A percentile compares a stretch with the other conserved stretches of the same genome.
These are phyloP conservation scores for Smutsia gigantea DNA, from an alignment of 2,797 vertebrate species.

Conservation along the genomic window DNA sequence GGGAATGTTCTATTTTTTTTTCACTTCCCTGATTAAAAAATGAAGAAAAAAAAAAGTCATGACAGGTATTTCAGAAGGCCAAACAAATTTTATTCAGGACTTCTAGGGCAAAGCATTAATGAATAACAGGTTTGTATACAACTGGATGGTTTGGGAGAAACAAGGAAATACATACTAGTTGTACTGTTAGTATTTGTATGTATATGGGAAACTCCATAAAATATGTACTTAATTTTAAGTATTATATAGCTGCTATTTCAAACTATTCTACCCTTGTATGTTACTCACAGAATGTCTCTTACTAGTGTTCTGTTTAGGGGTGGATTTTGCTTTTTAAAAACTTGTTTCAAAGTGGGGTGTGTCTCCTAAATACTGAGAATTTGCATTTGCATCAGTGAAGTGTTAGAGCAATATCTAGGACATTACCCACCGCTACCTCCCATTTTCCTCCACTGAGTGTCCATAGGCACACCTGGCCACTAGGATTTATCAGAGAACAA, in stretches of 20 bases:
- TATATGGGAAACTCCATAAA: background rate
- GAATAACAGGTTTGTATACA: background rate
- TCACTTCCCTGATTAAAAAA: background rate
- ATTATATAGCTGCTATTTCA: background rate
- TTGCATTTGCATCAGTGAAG: background rate
- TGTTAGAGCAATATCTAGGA: background rate
- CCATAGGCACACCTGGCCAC: too few species aligned
- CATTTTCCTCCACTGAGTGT: background rate
- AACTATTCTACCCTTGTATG: background rate
- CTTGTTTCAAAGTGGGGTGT: background rate
- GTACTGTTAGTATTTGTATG: background rate
- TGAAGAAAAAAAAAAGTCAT: background rate
- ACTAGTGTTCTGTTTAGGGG: background rate
- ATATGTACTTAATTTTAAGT: background rate
- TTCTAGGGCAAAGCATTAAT: background rate
- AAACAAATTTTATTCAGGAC: conserved; percentile 13
- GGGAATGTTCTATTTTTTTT: background rate
- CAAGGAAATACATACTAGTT: background rate
- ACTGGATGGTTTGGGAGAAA: background rate
- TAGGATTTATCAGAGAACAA: background rate
- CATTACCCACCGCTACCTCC: background rate
- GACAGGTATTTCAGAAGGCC: background rate
- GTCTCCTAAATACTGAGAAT: background rate
- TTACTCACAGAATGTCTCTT: background rate
- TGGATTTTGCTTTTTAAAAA: background rate